Conservation (phyloP, 2,888 invertebrate genomes). For the Cheilosia impressa region DNA sequence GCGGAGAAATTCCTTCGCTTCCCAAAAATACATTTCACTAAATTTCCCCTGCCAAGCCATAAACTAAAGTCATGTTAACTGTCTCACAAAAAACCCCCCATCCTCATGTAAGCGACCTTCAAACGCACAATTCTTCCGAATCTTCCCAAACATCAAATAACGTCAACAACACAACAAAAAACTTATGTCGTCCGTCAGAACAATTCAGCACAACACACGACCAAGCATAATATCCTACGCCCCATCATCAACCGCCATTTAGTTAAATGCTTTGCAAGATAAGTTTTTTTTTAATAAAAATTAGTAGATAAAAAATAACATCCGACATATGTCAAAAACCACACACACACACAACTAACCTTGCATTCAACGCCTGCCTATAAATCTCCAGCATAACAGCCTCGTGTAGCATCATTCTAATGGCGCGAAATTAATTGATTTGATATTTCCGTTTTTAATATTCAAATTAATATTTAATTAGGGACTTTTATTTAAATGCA, state of each 20-base stretch:
- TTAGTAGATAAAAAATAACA: background rate
- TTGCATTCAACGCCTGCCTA: conserved; percentile 84
- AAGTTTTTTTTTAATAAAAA: conserved; percentile 12
- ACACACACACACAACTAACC: conserved; percentile 78
- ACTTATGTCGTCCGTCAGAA: conserved; percentile 50
- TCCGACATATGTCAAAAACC: conserved; percentile 1
- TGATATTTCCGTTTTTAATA: conserved; percentile 16
- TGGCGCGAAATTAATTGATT: conserved; percentile 62
- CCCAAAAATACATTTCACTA: conserved; percentile 20
- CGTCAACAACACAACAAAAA: conserved; percentile 21
- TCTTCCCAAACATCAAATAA: background rate
- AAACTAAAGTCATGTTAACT: conserved; percentile 68
- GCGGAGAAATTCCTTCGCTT: conserved; percentile 31
- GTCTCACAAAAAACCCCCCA: conserved; percentile 27
- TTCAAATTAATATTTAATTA: background rate
- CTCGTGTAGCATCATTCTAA: conserved; percentile 84
- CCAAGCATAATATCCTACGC: background rate
- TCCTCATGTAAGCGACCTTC: conserved; percentile 44
- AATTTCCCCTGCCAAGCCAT: conserved; percentile 51
- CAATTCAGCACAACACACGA: conserved; percentile 5
- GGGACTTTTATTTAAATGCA: conserved; percentile 16
- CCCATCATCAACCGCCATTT: conserved; percentile 5
- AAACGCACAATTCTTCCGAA: conserved; percentile 5
- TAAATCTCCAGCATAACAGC: conserved; percentile 84
- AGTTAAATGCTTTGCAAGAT: background rate